phyloP scores from a whole-genome alignment of 2,888 invertebrate genomes.

The Perizoma flavofasciatum region DNA sequence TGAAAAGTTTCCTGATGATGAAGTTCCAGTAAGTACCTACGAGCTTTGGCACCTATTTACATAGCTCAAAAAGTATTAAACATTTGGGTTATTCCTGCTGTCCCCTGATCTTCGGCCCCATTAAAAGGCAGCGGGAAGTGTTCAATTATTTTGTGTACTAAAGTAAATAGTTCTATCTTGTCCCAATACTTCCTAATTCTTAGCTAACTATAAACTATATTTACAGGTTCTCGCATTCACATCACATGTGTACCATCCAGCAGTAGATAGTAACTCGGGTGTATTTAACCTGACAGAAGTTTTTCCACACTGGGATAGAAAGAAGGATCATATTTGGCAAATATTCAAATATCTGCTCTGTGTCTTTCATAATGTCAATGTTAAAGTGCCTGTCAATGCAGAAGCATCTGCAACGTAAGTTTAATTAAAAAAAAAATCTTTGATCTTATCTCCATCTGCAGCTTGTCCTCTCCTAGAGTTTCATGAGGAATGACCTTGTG shows the following conservation, averaged over 20 bases:
- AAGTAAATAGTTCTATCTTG: neutral
- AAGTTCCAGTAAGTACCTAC: slow-evolving; percentile 88
- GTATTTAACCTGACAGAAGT: slow-evolving; percentile 90
- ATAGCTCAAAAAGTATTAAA: too few species aligned
- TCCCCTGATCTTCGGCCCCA: too few species aligned
- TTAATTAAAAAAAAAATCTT: too few species aligned
- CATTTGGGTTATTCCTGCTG: too few species aligned
- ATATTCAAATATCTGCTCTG: slow-evolving; percentile 92
- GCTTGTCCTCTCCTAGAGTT: too few species aligned
- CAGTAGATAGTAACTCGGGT: slow-evolving; percentile 90
- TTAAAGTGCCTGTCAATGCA: slow-evolving; percentile 87
- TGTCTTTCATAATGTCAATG: slow-evolving; percentile 92
- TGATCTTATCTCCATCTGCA: too few species aligned
- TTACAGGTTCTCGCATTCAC: slow-evolving; percentile 92
- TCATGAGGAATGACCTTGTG: too few species aligned
- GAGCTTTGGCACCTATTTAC: too few species aligned
- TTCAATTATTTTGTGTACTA: neutral
- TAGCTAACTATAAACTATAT: slow-evolving; percentile 7
- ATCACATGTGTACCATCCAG: slow-evolving; percentile 93
- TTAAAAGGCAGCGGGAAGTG: too few species aligned
- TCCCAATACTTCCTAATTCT: neutral
- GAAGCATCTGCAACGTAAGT: slow-evolving; percentile 89
- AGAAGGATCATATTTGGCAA: slow-evolving; percentile 94
- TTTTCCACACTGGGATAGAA: slow-evolving; percentile 94
- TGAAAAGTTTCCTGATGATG: slow-evolving; percentile 93